Evolutionary conservation across 2,797 vertebrate species (phyloP).

Genomic region (Periophthalmus magnuspinnatus): DNA sequence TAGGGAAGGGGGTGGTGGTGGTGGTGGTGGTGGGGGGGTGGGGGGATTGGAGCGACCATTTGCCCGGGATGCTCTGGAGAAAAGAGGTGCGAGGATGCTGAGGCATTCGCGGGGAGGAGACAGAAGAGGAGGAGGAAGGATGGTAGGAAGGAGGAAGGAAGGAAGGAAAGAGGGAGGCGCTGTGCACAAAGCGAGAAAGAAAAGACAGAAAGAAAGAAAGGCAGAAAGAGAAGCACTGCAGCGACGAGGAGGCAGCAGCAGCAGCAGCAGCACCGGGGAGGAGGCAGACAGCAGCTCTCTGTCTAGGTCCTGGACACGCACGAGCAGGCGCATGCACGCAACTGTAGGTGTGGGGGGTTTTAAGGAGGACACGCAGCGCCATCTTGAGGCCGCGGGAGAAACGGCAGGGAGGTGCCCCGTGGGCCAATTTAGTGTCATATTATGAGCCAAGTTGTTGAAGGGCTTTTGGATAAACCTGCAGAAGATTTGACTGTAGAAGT

Average conservation of each 20-base stretch:
- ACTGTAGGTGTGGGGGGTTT: slow-evolving; percentile 11
- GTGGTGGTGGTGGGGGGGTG: no score
- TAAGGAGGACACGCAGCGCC: slow-evolving; percentile 60
- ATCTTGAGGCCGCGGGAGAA: slow-evolving; percentile 52
- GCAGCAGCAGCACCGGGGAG: slow-evolving; percentile 55
- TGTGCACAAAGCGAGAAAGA: slow-evolving; percentile 46
- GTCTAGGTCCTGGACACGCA: slow-evolving; percentile 34
- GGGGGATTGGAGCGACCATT: slow-evolving; percentile 64
- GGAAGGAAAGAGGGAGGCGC: no score
- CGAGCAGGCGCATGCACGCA: slow-evolving; percentile 21
- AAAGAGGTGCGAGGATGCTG: slow-evolving; percentile 41
- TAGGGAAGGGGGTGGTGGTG: no score
- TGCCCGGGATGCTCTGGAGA: slow-evolving; percentile 58
- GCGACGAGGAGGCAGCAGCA: slow-evolving; percentile 63
- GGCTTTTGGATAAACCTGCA: neutral
- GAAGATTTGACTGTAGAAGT: neutral
- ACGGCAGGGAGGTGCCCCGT: slow-evolving; percentile 14
- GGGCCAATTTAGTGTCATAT: neutral
- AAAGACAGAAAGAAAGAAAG: slow-evolving; percentile 34
- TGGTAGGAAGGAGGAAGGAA: slow-evolving; percentile 9
- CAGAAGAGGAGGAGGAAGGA: slow-evolving; percentile 17
- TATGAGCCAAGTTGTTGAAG: neutral
- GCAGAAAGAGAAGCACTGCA: slow-evolving; percentile 61
- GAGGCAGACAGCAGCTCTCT: slow-evolving; percentile 64
- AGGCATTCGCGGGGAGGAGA: slow-evolving; percentile 55